phyloP scores from a whole-genome alignment of 2,888 invertebrate species.

The Apomyelois bistriatella region DNA sequence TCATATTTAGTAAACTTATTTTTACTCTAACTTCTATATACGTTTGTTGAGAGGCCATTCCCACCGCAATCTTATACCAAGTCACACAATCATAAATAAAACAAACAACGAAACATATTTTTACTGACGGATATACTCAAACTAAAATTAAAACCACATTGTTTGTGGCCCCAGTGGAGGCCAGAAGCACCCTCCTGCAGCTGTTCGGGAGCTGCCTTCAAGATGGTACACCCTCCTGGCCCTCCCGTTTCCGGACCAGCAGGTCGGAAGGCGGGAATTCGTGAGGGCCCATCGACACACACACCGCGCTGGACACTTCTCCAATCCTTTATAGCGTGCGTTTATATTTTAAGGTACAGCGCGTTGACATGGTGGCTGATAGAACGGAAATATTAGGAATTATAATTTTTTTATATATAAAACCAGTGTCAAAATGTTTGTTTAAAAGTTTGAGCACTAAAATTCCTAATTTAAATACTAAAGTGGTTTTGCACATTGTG shows the following conservation, averaged over 20 bases:
- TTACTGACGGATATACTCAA: background rate
- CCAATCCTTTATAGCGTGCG: slow-evolving; percentile 86
- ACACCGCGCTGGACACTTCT: slow-evolving; percentile 92
- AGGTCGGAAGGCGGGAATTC: slow-evolving; percentile 92
- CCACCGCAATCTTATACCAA: too few relatives aligned
- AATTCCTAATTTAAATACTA: background rate
- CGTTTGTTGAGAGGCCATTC: too few relatives aligned
- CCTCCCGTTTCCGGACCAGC: slow-evolving; percentile 95
- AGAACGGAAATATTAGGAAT: background rate
- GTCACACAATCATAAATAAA: too few relatives aligned
- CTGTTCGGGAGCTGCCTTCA: slow-evolving; percentile 83
- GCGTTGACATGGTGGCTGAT: slow-evolving; percentile 63
- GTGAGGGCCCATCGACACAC: slow-evolving; percentile 85
- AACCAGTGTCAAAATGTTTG: too few relatives aligned
- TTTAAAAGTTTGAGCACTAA: background rate
- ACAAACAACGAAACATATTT: too few relatives aligned
- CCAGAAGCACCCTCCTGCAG: slow-evolving; percentile 55
- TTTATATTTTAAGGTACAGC: slow-evolving; percentile 68
- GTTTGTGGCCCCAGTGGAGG: slow-evolving; percentile 46
- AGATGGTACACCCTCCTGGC: slow-evolving; percentile 95
- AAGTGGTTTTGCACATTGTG: too few relatives aligned
- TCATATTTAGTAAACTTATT: background rate
- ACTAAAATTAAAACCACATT: background rate
- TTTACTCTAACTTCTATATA: background rate
- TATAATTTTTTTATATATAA: too few relatives aligned